phyloP scores from a whole-genome alignment of 2,888 invertebrate species.

The Cerceris ruficornis region DNA sequence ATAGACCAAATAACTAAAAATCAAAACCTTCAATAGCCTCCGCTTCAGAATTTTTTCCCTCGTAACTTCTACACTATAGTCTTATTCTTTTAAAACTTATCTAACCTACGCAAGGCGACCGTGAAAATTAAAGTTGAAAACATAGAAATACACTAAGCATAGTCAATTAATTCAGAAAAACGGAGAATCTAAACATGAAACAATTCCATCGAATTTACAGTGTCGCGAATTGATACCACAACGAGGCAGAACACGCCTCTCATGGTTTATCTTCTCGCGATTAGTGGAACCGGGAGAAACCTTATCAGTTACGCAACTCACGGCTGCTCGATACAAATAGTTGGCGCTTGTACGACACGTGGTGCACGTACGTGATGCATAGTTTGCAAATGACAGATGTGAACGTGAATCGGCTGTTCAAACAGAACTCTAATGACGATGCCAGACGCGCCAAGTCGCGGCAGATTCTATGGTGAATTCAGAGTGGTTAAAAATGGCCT shows the following conservation, averaged over 20 bases:
- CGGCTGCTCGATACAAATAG: constrained; percentile 42
- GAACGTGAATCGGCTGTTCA: constrained; percentile 46
- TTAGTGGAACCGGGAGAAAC: constrained; percentile 3
- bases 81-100: too few relatives aligned
- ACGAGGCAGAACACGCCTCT: constrained; percentile 5
- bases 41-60: too few relatives aligned
- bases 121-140: too few relatives aligned
- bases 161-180: neutral
- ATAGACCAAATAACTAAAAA: too few relatives aligned
- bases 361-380: constrained; percentile 33
- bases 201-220: neutral
- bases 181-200: neutral
- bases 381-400: constrained; percentile 47
- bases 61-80: too few relatives aligned
- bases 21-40: too few relatives aligned
- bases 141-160: too few relatives aligned
- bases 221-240: constrained; percentile 6
- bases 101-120: too few relatives aligned
- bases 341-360: constrained; percentile 46
- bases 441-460: constrained; percentile 29
- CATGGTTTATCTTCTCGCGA: constrained; percentile 13
- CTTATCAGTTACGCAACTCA: constrained; percentile 54
- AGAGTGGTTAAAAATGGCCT: neutral
- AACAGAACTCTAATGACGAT: constrained; percentile 31
- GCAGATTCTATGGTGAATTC: neutral